phyloP scores from a whole-genome alignment of 2,888 invertebrate species.

The Homarus gammarus region DNA sequence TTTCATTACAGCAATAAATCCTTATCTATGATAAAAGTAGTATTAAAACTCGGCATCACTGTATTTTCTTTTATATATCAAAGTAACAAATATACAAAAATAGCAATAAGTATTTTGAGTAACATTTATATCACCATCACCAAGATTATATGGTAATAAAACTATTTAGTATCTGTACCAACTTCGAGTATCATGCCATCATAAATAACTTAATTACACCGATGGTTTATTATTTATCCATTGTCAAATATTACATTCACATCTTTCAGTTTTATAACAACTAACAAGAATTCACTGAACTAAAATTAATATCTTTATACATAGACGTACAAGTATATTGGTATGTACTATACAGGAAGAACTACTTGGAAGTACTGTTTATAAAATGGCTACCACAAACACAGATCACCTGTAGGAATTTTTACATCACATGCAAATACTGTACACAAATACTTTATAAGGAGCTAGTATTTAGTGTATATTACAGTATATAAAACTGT shows the following conservation, averaged over 20 bases:
- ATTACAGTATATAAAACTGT: too few species aligned
- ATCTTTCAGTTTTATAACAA: not conserved
- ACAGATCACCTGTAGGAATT: too few species aligned
- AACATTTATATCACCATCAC: constrained; percentile 33
- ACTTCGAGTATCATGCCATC: not conserved
- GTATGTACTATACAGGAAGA: not conserved
- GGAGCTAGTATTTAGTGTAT: too few species aligned
- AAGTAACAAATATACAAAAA: constrained; percentile 51
- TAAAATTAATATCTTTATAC: not conserved
- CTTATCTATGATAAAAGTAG: too few species aligned
- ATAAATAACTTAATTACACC: constrained; percentile 1
- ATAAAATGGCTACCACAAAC: too few species aligned
- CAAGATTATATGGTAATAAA: constrained; percentile 23
- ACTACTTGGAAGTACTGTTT: not conserved
- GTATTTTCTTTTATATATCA: constrained; percentile 25
- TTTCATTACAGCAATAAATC: too few species aligned
- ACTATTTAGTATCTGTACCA: constrained; percentile 2
- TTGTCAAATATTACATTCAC: not conserved
- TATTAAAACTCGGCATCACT: too few species aligned
- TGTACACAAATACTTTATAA: too few species aligned
- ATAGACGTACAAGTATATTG: not conserved
- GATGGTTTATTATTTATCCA: not conserved
- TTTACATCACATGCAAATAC: too few species aligned
- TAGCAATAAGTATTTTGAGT: constrained; percentile 15
- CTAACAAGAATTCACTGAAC: not conserved